Conservation (phyloP, 92 coral and sea anemone species). For the Epizoanthus fatuus region DNA sequence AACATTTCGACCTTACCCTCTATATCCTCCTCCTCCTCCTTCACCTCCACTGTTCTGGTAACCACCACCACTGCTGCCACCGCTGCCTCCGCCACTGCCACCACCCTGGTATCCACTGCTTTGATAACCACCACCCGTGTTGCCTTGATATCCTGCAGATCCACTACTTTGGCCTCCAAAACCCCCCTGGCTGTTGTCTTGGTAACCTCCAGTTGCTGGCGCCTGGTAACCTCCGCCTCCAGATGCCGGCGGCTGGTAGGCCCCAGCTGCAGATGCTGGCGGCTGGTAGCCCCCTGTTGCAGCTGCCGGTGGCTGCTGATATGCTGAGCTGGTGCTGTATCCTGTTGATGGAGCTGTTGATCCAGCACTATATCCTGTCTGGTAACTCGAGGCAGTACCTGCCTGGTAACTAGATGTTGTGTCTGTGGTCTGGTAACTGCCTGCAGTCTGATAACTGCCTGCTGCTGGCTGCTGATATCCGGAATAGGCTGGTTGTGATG, state of each 20-base stretch:
- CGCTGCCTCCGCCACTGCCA: slow-evolving; percentile 7
- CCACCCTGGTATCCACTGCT: slow-evolving; percentile 43
- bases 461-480: slow-evolving; percentile 30
- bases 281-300: slow-evolving; percentile 15
- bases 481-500: slow-evolving; percentile 16
- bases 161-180: slow-evolving; percentile 37
- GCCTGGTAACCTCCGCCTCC: slow-evolving; percentile 39
- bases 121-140: slow-evolving; percentile 35
- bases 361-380: slow-evolving; percentile 15
- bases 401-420: slow-evolving; percentile 28
- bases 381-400: slow-evolving; percentile 16
- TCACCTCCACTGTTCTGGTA: slow-evolving; percentile 36
- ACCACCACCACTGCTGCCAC: slow-evolving; percentile 33
- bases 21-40: slow-evolving; percentile 20
- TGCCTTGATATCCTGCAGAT: slow-evolving; percentile 34
- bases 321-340: slow-evolving; percentile 3
- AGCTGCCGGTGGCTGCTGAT: slow-evolving; percentile 6
- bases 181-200: slow-evolving; percentile 29
- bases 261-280: not conserved
- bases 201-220: slow-evolving; percentile 42
- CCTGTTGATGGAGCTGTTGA: slow-evolving; percentile 28
- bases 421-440: slow-evolving; percentile 18
- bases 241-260: slow-evolving; percentile 14
- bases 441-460: slow-evolving; percentile 16
- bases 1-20: slow-evolving; percentile 32